Evolutionary conservation across 2,888 invertebrate species (phyloP).

Genomic region (Cephus spinipes): DNA sequence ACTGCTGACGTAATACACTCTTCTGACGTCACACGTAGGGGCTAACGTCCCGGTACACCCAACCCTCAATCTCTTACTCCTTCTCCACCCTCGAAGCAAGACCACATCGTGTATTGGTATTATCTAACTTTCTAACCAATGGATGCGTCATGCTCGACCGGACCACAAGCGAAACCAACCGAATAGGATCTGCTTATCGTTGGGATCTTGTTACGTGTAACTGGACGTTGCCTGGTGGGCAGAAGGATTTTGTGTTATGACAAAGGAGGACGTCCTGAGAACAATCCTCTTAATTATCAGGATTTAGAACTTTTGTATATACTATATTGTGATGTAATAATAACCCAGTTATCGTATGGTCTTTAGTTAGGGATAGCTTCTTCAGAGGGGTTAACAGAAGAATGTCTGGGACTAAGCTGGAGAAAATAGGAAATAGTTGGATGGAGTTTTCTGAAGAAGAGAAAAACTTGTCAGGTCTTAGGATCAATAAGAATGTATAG

Average conservation of each 20-base stretch:
- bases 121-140: background rate
- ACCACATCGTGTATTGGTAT: background rate
- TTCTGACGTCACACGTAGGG: constrained; percentile 49
- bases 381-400: background rate
- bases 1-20: constrained; percentile 51
- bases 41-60: constrained; percentile 33
- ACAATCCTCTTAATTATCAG: background rate
- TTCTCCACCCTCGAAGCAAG: background rate
- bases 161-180: background rate
- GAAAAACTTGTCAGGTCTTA: background rate
- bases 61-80: constrained; percentile 19
- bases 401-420: background rate
- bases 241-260: background rate
- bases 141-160: background rate
- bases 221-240: background rate
- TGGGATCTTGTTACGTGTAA: background rate
- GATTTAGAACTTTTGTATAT: background rate
- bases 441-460: background rate
- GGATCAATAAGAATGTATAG: background rate
- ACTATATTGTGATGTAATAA: background rate
- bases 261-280: background rate
- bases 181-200: background rate
- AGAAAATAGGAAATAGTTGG: background rate
- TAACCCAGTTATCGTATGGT: background rate
- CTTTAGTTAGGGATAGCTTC: background rate